Percentiles rank a stretch among this genome's conserved stretches.
Conservation (phyloP, 2,797 vertebrate species). For the Diceros bicornis region DNA sequence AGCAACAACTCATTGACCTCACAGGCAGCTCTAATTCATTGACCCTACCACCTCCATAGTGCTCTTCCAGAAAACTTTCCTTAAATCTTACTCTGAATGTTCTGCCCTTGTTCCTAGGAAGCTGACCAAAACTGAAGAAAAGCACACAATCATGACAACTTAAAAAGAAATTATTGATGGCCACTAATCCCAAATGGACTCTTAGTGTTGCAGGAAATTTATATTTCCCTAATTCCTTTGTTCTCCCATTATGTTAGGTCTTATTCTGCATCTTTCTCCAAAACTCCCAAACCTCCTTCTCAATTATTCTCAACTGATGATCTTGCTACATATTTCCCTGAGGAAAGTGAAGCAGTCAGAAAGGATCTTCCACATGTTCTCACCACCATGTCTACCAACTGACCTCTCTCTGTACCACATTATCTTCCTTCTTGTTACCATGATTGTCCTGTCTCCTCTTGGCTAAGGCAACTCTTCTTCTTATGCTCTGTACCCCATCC, state of each 20-base stretch:
- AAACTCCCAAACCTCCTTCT: not conserved
- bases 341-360: not conserved
- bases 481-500: too few species aligned
- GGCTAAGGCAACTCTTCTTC: not conserved
- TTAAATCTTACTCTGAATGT: not conserved
- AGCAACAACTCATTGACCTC: not conserved
- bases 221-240: not conserved
- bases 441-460: not conserved
- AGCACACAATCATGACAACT: not conserved
- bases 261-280: not conserved
- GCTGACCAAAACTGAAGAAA: not conserved
- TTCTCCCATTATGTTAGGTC: not conserved
- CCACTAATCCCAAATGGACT: not conserved
- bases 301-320: not conserved
- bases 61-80: not conserved
- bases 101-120: not conserved
- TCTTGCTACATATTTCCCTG: not conserved
- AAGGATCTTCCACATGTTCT: not conserved
- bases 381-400: accelerated
- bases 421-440: not conserved
- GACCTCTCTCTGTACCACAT: not conserved
- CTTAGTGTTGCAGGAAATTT: not conserved
- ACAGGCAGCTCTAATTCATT: not conserved
- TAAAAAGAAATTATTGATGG: not conserved
- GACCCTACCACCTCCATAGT: not conserved